A percentile compares a stretch with the other conserved stretches of the same genome.
Evolutionary conservation across 2,888 invertebrate genomes (phyloP).

Genomic region (Siphonodentalium dalli): DNA sequence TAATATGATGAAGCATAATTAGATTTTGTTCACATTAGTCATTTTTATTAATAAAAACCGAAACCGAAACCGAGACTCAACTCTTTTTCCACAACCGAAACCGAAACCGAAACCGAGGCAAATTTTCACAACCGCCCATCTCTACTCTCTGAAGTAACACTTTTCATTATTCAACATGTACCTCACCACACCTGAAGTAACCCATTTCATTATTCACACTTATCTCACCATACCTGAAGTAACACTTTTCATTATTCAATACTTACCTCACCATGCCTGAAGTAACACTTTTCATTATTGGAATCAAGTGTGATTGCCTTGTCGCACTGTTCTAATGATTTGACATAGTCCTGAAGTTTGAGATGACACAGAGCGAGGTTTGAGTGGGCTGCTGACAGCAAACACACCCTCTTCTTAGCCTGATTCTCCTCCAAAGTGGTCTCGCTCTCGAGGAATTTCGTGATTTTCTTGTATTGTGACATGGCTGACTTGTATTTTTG

Average conservation of each 20-base stretch:
- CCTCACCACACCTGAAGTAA: constrained; percentile 75
- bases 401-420: constrained; percentile 65
- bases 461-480: constrained; percentile 85
- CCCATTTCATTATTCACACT: background rate
- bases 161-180: constrained; percentile 38
- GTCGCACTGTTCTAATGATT: constrained; percentile 78
- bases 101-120: no score
- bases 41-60: no score
- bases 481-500: constrained; percentile 80
- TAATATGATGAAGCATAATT: no score
- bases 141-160: background rate
- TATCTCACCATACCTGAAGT: background rate
- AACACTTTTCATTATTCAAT: background rate
- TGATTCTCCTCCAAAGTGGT: constrained; percentile 66
- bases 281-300: constrained; percentile 86
- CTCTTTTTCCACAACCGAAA: no score
- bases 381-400: constrained; percentile 77
- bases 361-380: constrained; percentile 85
- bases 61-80: no score
- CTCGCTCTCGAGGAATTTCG: constrained; percentile 72
- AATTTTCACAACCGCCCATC: no score
- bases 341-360: constrained; percentile 76
- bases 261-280: constrained; percentile 79
- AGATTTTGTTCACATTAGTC: no score
- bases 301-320: constrained; percentile 79